Percentiles rank a stretch among this genome's conserved stretches.
Conservation (phyloP, 2,888 invertebrate genomes). For the Charanyca ferruginea region DNA sequence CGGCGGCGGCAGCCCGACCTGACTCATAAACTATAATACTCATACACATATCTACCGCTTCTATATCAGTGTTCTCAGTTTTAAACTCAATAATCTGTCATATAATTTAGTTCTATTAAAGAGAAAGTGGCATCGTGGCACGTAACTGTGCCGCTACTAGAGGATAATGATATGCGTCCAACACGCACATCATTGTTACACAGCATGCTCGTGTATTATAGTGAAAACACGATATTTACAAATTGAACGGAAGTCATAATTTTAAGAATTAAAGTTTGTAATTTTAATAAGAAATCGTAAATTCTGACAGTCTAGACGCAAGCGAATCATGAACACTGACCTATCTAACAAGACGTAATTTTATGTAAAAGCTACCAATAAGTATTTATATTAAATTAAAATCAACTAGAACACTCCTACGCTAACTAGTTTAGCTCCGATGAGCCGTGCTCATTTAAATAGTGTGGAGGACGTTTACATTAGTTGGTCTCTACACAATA, state of each 20-base stretch:
- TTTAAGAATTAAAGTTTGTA: background rate
- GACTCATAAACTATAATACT: slow-evolving; percentile 64
- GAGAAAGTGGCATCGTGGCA: slow-evolving; percentile 65
- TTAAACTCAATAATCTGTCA: slow-evolving; percentile 39
- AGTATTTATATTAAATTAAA: background rate
- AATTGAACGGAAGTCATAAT: slow-evolving; percentile 19
- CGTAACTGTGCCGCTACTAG: slow-evolving; percentile 53
- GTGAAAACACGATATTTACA: slow-evolving; percentile 4
- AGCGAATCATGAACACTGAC: slow-evolving; percentile 9
- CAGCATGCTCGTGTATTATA: slow-evolving; percentile 25
- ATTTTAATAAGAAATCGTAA: slow-evolving; percentile 2
- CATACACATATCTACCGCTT: slow-evolving; percentile 27
- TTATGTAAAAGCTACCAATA: background rate
- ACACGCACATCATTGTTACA: slow-evolving; percentile 57
- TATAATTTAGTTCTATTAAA: slow-evolving; percentile 49
- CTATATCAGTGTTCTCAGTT: slow-evolving; percentile 33
- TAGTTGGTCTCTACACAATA: slow-evolving; percentile 11
- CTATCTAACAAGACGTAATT: background rate
- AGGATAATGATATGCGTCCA: slow-evolving; percentile 60
- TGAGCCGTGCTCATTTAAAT: slow-evolving; percentile 51
- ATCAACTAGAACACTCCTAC: background rate
- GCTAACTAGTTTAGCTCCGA: slow-evolving; percentile 22
- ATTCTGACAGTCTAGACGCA: background rate
- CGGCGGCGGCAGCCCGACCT: slow-evolving; percentile 59
- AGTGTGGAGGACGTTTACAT: slow-evolving; percentile 40